Percentiles rank a stretch among this genome's conserved stretches.
These are phyloP conservation scores for Fragum whitleyi DNA, from an alignment of 2,888 invertebrate species.

Conservation along the genomic window DNA sequence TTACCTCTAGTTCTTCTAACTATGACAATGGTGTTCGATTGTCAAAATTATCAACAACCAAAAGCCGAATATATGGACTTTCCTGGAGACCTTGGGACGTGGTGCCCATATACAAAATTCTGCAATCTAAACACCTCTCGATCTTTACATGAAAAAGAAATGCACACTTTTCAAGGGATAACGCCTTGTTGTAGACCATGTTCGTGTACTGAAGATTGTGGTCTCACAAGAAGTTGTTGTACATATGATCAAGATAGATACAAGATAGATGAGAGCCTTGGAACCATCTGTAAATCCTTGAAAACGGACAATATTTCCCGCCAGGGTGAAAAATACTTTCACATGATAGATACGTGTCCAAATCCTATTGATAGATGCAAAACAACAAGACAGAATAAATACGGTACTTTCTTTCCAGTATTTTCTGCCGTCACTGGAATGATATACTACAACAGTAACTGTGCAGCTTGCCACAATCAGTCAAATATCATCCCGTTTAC, in stretches of 20 bases:
- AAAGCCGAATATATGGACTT: neutral
- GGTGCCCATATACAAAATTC: neutral
- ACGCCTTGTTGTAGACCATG: neutral
- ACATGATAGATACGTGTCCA: neutral
- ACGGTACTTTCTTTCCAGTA: neutral
- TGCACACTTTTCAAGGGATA: neutral
- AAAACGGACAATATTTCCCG: neutral
- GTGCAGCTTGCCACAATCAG: neutral
- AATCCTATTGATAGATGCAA: neutral
- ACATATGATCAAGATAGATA: neutral
- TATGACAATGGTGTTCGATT: too few relatives aligned
- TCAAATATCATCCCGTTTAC: neutral
- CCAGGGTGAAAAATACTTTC: neutral
- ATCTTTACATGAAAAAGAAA: too few relatives aligned
- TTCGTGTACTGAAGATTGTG: neutral
- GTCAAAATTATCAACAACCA: neutral
- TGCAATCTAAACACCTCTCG: neutral
- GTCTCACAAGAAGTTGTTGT: neutral
- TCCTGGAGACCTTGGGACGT: neutral
- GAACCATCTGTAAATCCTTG: neutral
- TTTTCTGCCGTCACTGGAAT: neutral
- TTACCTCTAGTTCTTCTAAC: too few relatives aligned
- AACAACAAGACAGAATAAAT: neutral
- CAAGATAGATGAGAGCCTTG: neutral
- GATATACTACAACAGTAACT: neutral